phyloP scores from a whole-genome alignment of 2,797 vertebrate genomes.

The Carduelis carduelis region DNA sequence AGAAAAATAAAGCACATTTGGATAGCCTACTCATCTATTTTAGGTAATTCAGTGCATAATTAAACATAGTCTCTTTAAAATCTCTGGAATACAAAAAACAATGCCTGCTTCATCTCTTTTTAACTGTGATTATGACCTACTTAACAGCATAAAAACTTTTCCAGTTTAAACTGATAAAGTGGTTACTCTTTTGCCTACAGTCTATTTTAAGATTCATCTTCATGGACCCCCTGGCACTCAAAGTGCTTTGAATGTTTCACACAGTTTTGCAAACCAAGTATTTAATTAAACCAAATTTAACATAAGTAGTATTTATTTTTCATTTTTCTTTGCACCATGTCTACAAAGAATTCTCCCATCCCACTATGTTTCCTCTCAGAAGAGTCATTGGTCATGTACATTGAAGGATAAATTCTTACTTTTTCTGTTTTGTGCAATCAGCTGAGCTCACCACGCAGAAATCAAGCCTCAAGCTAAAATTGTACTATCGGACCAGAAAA shows the following conservation, averaged over 20 bases:
- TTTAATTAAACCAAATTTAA: background rate
- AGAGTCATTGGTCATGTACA: background rate
- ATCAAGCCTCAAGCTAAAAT: background rate
- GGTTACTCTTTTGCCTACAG: background rate
- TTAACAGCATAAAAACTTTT: background rate
- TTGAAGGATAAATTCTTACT: background rate
- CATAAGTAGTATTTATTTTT: background rate
- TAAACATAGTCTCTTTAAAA: background rate
- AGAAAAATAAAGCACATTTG: background rate
- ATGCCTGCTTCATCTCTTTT: background rate
- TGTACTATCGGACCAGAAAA: background rate
- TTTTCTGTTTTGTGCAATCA: background rate
- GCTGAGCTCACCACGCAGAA: background rate
- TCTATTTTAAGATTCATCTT: background rate
- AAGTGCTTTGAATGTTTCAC: background rate
- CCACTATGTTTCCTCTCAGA: background rate
- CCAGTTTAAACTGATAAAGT: background rate
- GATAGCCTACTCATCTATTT: background rate
- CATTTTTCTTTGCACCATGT: background rate
- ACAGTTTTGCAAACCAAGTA: background rate
- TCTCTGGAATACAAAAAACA: background rate
- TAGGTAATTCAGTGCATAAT: background rate
- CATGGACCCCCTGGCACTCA: background rate
- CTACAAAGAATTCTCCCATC: background rate
- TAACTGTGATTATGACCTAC: background rate